Percentiles rank a stretch among this genome's conserved stretches.
Conservation (phyloP, 2,797 vertebrate species). For the Oreochromis grahami region DNA sequence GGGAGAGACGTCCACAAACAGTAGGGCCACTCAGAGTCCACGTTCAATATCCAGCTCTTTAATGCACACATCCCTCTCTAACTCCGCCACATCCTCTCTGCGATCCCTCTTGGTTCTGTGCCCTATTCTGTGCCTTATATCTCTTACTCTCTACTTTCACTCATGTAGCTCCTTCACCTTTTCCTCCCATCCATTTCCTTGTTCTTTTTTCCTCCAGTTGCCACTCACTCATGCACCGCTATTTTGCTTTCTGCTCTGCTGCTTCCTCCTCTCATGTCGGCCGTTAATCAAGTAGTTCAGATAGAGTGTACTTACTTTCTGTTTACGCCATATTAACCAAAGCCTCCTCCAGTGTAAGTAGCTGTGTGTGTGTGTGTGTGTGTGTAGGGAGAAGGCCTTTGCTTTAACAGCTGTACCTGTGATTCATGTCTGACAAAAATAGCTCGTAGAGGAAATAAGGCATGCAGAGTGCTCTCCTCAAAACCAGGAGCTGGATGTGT, state of each 20-base stretch:
- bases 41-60: background rate
- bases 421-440: constrained; percentile 24
- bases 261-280: constrained; percentile 35
- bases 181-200: background rate
- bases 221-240: background rate
- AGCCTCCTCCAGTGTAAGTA: background rate
- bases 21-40: background rate
- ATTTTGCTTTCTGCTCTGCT: constrained; percentile 28
- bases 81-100: background rate
- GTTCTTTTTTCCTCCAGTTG: background rate
- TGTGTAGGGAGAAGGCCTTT: background rate
- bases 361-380: background rate
- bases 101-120: background rate
- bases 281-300: constrained; percentile 43
- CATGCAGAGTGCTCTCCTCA: background rate
- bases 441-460: background rate
- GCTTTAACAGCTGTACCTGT: constrained; percentile 13
- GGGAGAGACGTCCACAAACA: constrained; percentile 1
- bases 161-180: background rate
- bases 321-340: constrained; percentile 14
- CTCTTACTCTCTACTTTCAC: background rate
- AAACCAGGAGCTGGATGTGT: background rate
- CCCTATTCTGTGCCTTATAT: background rate
- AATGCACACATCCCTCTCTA: background rate
- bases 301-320: constrained; percentile 22